phyloP scores from a whole-genome alignment of 92 coral and sea anemone genomes.

The Epizoanthus ramosus region DNA sequence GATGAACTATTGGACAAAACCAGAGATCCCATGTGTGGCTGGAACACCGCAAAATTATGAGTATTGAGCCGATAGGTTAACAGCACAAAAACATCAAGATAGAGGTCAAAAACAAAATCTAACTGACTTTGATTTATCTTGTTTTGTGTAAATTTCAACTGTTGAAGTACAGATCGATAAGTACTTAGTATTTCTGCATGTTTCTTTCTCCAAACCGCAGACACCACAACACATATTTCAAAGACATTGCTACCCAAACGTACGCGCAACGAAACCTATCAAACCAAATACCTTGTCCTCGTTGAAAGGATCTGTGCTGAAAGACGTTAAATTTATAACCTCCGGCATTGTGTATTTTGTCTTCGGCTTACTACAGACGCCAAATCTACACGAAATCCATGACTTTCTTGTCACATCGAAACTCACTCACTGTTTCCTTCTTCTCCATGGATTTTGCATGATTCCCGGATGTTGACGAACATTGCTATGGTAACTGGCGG shows the following conservation, averaged over 20 bases:
- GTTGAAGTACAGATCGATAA: background rate
- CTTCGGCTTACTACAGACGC: background rate
- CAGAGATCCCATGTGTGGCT: too few species aligned
- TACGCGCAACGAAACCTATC: background rate
- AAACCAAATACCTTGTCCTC: constrained; percentile 28
- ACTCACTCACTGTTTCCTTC: background rate
- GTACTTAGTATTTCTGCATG: too few species aligned
- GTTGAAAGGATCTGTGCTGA: constrained; percentile 24
- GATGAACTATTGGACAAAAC: too few species aligned
- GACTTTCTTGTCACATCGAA: background rate
- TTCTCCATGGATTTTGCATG: background rate
- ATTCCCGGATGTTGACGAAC: constrained; percentile 39
- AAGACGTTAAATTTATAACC: background rate
- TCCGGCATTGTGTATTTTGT: background rate
- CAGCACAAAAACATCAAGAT: background rate
- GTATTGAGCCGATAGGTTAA: background rate
- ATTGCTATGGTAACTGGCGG: constrained; percentile 26
- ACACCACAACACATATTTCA: background rate
- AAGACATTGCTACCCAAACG: background rate
- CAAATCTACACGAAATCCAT: background rate
- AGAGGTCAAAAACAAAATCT: background rate
- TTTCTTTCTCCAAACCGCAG: background rate
- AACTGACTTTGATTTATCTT: background rate
- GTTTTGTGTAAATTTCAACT: constrained; percentile 4
- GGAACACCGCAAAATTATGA: background rate